Evolutionary conservation across 2,888 invertebrate species (phyloP).

Genomic region (Chironomus tentans): DNA sequence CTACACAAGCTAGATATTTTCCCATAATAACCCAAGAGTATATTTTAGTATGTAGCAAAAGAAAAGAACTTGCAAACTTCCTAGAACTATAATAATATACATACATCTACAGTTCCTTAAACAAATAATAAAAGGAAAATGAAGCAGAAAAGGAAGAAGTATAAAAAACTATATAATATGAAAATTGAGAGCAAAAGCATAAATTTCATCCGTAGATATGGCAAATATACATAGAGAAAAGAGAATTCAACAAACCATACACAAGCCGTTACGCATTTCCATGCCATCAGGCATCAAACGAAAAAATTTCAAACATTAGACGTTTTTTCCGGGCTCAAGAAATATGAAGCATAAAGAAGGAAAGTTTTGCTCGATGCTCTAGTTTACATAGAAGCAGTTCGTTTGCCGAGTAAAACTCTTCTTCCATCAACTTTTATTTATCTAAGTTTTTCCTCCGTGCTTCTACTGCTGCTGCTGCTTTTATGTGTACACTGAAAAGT

Average conservation of each 20-base stretch:
- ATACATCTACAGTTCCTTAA: background rate
- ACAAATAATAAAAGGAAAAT: background rate
- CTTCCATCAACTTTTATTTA: background rate
- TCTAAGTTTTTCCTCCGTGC: background rate
- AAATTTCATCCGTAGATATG: background rate
- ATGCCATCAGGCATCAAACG: background rate
- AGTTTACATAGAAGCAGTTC: constrained; percentile 1
- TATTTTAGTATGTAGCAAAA: no score
- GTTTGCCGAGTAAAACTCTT: background rate
- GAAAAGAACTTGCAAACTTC: background rate
- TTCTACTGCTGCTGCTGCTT: background rate
- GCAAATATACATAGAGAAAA: no score
- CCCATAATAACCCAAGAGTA: no score
- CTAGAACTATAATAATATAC: background rate
- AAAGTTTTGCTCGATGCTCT: background rate
- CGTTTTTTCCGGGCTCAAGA: background rate
- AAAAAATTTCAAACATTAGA: background rate
- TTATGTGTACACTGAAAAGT: background rate
- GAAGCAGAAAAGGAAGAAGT: background rate
- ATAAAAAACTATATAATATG: background rate
- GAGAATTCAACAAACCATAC: background rate
- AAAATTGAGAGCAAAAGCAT: background rate
- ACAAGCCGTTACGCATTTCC: background rate
- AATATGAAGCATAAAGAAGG: no score
- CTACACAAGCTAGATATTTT: no score